A percentile compares a stretch with the other conserved stretches of the same genome.
phyloP scores from a whole-genome alignment of 2,797 vertebrate genomes.

The Pterois miles region DNA sequence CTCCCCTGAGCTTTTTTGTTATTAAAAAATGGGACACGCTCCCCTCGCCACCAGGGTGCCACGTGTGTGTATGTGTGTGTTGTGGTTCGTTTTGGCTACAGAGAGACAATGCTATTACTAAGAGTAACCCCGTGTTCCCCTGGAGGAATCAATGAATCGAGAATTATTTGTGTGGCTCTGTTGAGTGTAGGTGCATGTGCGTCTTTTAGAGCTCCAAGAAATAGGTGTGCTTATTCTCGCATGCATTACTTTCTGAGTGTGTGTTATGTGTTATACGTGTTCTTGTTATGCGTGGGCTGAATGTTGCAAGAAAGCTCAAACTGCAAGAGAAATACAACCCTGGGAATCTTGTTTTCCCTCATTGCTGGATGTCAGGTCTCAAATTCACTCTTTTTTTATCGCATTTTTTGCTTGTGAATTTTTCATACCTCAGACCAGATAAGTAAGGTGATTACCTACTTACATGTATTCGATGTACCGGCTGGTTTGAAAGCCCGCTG shows the following conservation, averaged over 20 bases:
- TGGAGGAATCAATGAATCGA: slow-evolving; percentile 64
- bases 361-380: slow-evolving; percentile 12
- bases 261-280: neutral
- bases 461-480: slow-evolving; percentile 28
- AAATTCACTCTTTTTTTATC: slow-evolving; percentile 13
- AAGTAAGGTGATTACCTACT: slow-evolving; percentile 39
- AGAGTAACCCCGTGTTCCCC: slow-evolving; percentile 60
- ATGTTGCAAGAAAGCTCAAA: slow-evolving; percentile 30
- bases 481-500: slow-evolving; percentile 4
- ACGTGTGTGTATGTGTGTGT: slow-evolving; percentile 38
- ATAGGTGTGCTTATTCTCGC: slow-evolving; percentile 20
- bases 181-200: neutral
- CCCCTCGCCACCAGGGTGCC: slow-evolving; percentile 47
- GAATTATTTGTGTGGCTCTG: slow-evolving; percentile 30
- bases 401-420: slow-evolving; percentile 16
- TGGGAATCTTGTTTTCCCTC: slow-evolving; percentile 41
- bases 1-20: slow-evolving; percentile 76
- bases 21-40: slow-evolving; percentile 76
- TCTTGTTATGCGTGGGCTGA: slow-evolving; percentile 29
- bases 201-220: slow-evolving; percentile 29
- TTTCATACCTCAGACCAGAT: slow-evolving; percentile 36
- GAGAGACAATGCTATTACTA: slow-evolving; percentile 65
- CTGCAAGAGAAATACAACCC: slow-evolving; percentile 24
- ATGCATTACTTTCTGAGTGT: neutral
- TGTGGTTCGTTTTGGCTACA: slow-evolving; percentile 63